These are phyloP conservation scores for Lottia scabra DNA, from an alignment of 2,888 invertebrate species.

Conservation along the genomic window DNA sequence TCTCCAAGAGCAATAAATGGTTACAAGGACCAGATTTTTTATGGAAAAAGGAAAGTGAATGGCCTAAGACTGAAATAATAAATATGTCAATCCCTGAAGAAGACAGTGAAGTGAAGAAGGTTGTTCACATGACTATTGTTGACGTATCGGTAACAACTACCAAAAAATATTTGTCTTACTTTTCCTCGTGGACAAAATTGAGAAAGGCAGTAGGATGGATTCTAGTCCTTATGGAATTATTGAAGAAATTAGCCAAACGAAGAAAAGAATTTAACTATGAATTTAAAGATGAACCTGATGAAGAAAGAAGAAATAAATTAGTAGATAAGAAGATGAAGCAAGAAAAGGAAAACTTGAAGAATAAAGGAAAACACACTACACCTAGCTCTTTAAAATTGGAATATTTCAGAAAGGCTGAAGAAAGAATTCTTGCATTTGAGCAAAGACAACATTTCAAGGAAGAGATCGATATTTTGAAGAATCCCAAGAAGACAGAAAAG, in stretches of 20 bases:
- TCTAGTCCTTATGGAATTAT: background rate
- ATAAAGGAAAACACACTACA: no score
- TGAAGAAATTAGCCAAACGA: background rate
- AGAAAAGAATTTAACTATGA: no score
- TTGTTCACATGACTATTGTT: no score
- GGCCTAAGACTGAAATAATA: background rate
- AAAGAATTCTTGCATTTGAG: no score
- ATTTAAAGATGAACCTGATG: no score
- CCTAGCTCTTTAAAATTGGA: no score
- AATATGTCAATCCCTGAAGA: background rate
- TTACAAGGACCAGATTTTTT: constrained; percentile 8
- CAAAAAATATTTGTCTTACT: background rate
- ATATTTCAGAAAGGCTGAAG: no score
- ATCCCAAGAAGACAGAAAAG: background rate
- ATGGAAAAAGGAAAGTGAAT: background rate
- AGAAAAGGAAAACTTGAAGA: no score
- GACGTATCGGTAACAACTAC: background rate
- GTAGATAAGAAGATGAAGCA: no score
- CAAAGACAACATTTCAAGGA: background rate
- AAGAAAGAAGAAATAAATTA: no score
- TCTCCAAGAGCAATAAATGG: constrained; percentile 1
- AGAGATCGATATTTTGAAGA: background rate
- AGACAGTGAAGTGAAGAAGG: no score
- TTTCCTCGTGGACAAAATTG: constrained; percentile 8
- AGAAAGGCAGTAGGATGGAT: no score